Conservation (phyloP, 2,888 invertebrate genomes). For the Cyclophora albipunctata region DNA sequence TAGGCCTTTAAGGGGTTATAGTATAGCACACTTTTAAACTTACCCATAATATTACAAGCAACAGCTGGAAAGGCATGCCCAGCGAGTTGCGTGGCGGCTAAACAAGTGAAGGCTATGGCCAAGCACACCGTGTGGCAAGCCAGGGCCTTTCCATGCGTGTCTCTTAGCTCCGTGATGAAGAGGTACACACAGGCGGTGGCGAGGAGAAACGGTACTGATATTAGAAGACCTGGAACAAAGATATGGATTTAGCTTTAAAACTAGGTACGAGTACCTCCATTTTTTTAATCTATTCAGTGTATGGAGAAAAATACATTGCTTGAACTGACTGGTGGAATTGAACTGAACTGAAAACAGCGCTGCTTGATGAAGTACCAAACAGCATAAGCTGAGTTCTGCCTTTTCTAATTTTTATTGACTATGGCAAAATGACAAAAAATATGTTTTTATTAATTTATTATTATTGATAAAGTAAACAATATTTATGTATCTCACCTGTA, state of each 20-base stretch:
- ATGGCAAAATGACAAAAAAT: no score
- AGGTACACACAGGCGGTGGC: constrained; percentile 66
- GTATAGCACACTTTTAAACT: constrained; percentile 10
- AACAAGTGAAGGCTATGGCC: constrained; percentile 69
- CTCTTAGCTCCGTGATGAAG: constrained; percentile 68
- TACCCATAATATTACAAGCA: constrained; percentile 68
- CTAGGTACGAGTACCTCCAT: no score
- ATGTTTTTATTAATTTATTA: no score
- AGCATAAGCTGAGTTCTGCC: no score
- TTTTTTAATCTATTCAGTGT: no score
- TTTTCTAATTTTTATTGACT: no score
- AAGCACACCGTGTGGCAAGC: constrained; percentile 74
- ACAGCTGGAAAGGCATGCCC: constrained; percentile 61
- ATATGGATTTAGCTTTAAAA: neutral
- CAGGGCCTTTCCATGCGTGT: constrained; percentile 73
- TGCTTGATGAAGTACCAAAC: no score
- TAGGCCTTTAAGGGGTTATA: no score
- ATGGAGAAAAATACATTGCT: no score
- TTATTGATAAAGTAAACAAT: no score
- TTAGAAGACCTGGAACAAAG: constrained; percentile 55
- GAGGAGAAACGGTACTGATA: constrained; percentile 70
- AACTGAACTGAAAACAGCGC: no score
- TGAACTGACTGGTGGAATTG: no score
- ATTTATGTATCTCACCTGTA: constrained; percentile 38
- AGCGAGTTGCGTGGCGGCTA: constrained; percentile 72